A percentile compares a stretch with the other conserved stretches of the same genome.
Conservation (phyloP, 2,113 vertebrate genomes). For the Chelonoidis abingdonii region DNA sequence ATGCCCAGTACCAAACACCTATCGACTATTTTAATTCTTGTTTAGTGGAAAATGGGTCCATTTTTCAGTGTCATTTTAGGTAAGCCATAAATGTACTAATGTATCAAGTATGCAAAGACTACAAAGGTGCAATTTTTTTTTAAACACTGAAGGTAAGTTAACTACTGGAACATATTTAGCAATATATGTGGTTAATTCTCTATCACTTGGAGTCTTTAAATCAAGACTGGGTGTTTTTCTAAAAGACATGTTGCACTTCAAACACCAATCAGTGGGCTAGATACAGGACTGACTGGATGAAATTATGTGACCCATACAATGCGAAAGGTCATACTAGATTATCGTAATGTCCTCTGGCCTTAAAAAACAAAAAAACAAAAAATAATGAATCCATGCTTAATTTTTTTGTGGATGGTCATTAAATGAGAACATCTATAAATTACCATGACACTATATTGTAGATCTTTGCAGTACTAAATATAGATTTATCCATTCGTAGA, state of each 20-base stretch:
- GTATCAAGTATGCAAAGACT: not conserved
- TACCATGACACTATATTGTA: not conserved
- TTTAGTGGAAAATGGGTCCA: not conserved
- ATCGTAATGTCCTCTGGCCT: not conserved
- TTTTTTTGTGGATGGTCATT: not conserved
- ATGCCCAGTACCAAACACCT: not conserved
- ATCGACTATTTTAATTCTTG: not conserved
- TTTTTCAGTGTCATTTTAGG: not conserved
- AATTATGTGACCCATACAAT: not conserved
- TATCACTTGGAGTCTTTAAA: not conserved
- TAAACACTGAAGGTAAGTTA: not conserved
- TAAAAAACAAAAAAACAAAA: not conserved
- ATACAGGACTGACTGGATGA: not conserved
- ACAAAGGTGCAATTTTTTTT: not conserved
- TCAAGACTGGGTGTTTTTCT: not conserved
- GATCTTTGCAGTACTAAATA: not conserved
- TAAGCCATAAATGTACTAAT: not conserved
- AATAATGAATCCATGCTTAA: not conserved
- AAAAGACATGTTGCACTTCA: not conserved
- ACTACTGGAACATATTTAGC: not conserved
- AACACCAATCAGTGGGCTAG: not conserved
- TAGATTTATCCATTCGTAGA: not conserved
- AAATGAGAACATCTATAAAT: not conserved
- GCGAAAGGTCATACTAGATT: not conserved
- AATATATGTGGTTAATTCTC: not conserved